Conservation (phyloP, 2,797 vertebrate genomes). For the Xenops minutus region DNA sequence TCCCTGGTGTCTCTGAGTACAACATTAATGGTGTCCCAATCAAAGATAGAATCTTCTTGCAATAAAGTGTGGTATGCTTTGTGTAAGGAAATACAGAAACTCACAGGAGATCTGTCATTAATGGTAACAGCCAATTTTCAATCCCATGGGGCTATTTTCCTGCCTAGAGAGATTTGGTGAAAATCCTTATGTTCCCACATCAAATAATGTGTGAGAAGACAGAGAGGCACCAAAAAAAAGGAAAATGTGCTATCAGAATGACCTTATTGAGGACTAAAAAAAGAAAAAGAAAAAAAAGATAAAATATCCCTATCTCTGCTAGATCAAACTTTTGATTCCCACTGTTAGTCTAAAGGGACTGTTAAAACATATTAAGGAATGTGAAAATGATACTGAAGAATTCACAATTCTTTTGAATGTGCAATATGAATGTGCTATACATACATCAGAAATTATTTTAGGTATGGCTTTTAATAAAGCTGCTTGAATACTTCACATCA, state of each 20-base stretch:
- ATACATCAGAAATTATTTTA: neutral
- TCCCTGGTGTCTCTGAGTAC: neutral
- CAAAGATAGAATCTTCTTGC: neutral
- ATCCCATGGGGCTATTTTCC: neutral
- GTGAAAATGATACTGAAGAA: neutral
- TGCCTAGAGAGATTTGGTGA: neutral
- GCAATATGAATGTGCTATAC: neutral
- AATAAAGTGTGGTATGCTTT: slow-evolving; percentile 8
- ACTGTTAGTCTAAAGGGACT: neutral
- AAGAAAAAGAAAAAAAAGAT: neutral
- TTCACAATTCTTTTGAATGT: neutral
- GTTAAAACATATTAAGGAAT: neutral
- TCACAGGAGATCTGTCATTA: slow-evolving; percentile 1
- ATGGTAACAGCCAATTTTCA: neutral
- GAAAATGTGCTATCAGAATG: neutral
- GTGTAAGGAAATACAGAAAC: neutral
- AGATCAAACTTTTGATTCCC: neutral
- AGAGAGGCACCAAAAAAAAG: neutral
- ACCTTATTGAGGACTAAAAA: neutral
- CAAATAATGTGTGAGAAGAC: neutral
- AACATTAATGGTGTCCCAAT: neutral
- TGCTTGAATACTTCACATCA: neutral
- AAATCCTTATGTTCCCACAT: neutral
- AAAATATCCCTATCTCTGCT: neutral
- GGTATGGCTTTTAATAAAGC: neutral